Percentiles rank a stretch among this genome's conserved stretches.
Evolutionary conservation across 2,797 vertebrate genomes (phyloP).

Genomic region (Cacajao melanocephalus): DNA sequence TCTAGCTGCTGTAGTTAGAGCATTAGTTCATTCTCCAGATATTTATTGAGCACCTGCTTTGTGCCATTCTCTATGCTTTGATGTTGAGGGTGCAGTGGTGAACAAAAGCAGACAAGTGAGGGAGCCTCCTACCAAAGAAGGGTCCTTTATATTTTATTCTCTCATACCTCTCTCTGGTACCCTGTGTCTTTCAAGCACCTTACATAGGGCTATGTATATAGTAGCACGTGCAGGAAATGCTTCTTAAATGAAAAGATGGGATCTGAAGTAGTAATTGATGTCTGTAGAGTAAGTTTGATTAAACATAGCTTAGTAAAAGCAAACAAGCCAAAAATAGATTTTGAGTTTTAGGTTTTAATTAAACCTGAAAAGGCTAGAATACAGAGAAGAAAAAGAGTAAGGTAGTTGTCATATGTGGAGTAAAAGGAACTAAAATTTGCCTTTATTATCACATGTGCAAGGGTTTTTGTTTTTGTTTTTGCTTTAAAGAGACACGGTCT

Average conservation of each 20-base stretch:
- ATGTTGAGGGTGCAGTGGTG: neutral
- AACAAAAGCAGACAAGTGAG: neutral
- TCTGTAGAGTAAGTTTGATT: neutral
- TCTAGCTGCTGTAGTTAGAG: neutral
- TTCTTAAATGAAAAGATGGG: slow-evolving; percentile 15
- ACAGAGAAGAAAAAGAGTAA: neutral
- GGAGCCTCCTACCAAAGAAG: neutral
- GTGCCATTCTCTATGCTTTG: neutral
- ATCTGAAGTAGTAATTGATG: neutral
- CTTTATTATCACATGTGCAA: neutral
- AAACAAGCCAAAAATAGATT: neutral
- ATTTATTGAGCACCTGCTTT: neutral
- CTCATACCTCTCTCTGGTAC: neutral
- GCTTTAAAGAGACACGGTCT: neutral
- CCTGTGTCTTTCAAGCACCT: neutral
- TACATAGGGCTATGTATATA: neutral
- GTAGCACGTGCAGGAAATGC: neutral
- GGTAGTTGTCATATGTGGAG: neutral
- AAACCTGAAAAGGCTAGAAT: neutral
- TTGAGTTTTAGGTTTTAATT: slow-evolving; percentile 12
- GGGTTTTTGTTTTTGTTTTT: neutral
- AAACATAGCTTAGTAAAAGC: neutral
- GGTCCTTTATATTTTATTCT: neutral
- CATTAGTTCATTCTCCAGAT: neutral
- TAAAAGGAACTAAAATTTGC: neutral